Evolutionary conservation across 2,797 vertebrate species (phyloP).

Genomic region (Fringilla coelebs): DNA sequence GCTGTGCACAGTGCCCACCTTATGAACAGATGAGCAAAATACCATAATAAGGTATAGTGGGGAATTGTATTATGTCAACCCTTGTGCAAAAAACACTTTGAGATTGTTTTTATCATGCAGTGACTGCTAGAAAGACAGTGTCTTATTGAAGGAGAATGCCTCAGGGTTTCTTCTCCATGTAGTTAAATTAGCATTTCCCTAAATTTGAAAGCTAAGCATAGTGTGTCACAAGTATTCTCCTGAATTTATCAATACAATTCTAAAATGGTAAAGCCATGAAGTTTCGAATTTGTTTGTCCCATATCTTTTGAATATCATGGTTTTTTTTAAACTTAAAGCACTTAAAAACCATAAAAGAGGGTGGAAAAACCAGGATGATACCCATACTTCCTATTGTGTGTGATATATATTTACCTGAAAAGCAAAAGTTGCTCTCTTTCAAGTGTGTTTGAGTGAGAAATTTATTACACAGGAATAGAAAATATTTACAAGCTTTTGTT

Average conservation of each 20-base stretch:
- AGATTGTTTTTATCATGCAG: background rate
- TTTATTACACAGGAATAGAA: constrained; percentile 30
- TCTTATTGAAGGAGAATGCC: background rate
- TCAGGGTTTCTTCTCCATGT: background rate
- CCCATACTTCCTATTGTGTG: background rate
- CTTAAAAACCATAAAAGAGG: background rate
- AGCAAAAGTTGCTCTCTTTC: background rate
- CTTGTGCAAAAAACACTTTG: background rate
- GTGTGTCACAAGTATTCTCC: background rate
- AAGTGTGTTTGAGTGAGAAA: background rate
- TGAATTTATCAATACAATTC: background rate
- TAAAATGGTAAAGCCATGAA: background rate
- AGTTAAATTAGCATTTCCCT: background rate
- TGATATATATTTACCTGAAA: background rate
- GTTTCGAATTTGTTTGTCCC: background rate
- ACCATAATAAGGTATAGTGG: background rate
- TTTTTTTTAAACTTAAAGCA: background rate
- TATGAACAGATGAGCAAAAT: background rate
- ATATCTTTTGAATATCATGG: background rate
- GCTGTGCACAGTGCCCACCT: background rate
- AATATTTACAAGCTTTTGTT: constrained; percentile 42
- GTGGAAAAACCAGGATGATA: background rate
- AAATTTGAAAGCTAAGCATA: background rate
- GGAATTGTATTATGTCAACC: background rate
- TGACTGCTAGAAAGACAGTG: background rate